Evolutionary conservation across 2,888 invertebrate genomes (phyloP), one percentile per base, ranked within the genome.

Genomic region (Melanostoma scalare): DNA sequence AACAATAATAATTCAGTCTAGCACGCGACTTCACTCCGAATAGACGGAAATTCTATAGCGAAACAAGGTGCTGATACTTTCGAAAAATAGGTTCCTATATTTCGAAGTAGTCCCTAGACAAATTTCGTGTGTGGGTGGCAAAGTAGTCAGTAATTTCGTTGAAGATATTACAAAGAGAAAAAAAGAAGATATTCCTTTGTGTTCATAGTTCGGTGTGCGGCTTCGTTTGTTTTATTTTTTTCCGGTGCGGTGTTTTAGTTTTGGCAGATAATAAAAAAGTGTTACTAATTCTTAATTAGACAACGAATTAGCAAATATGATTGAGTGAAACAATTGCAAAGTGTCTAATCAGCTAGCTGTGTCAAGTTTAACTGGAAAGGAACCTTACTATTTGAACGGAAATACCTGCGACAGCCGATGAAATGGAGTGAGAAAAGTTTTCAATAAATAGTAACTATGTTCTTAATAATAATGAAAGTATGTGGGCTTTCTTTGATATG

Each of bases 21-120:
- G 84, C 86, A 86, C 87, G 87, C 87, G 86, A 86, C 86, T 85
- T 87, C 85, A 86, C 85, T 77, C 85, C 85, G 87, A 78, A 76
- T 85, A 87, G 85, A 87, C 76, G 50, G 36, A 53, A 36, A 46
- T 36, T 63, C 48, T 6, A 63, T 48, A 30, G n/a, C 20, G 20
- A 20, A 20, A 20, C 20, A 20, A 20, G 1, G 20, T 20, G 20
- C 20, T 20, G 20, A 20, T 20, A 20, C 20, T 20, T 20, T 20
- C 20, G 20, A 20, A 20, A 20, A 20, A 20, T 20, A 20, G 20
- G 20, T 20, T 20, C 20, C 20, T 20, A 20, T 20, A 20, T 20
- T 20, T 20, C 20, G 20, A 20, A 20, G 20, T 20, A 20, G 20
- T 20, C 20, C 20, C 20, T 20, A 20, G 20, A 20, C 20, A 20